Conservation (phyloP, 1,140 invertebrate species). For the Pseudachorutes palmiensis region DNA sequence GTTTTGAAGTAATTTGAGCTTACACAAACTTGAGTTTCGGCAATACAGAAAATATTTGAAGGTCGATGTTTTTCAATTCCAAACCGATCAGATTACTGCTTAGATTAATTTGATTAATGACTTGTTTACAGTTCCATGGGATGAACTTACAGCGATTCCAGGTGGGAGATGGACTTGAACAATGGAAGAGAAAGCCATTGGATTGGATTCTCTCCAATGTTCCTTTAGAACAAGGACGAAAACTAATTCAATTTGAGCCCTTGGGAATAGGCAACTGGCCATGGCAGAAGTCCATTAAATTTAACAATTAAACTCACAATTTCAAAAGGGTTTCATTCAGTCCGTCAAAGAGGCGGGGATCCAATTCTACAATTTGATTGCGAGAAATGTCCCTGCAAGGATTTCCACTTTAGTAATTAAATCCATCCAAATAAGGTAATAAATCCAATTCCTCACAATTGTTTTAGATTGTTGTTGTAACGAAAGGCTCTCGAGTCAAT, state of each 20-base stretch:
- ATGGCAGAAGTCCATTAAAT: too few relatives aligned
- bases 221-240: slow-evolving; percentile 17
- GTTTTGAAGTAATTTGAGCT: slow-evolving; percentile 30
- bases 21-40: slow-evolving; percentile 49
- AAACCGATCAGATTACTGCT: slow-evolving; percentile 38
- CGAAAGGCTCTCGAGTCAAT: slow-evolving; percentile 35
- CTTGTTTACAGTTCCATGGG: background rate
- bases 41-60: slow-evolving; percentile 48
- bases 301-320: too few relatives aligned
- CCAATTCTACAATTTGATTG: slow-evolving; percentile 38
- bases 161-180: background rate
- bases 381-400: slow-evolving; percentile 36
- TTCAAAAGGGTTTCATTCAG: slow-evolving; percentile 29
- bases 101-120: slow-evolving; percentile 15
- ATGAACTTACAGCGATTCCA: slow-evolving; percentile 2
- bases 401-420: background rate
- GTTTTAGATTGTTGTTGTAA: slow-evolving; percentile 32
- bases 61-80: slow-evolving; percentile 45
- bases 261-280: background rate
- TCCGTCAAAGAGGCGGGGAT: slow-evolving; percentile 26
- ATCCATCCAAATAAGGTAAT: slow-evolving; percentile 12
- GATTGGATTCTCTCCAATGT: slow-evolving; percentile 7
- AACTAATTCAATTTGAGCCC: too few relatives aligned
- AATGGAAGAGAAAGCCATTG: background rate
- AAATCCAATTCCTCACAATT: slow-evolving; percentile 38